Conservation (phyloP, 2,797 vertebrate species). For the Clarias fuscus region DNA sequence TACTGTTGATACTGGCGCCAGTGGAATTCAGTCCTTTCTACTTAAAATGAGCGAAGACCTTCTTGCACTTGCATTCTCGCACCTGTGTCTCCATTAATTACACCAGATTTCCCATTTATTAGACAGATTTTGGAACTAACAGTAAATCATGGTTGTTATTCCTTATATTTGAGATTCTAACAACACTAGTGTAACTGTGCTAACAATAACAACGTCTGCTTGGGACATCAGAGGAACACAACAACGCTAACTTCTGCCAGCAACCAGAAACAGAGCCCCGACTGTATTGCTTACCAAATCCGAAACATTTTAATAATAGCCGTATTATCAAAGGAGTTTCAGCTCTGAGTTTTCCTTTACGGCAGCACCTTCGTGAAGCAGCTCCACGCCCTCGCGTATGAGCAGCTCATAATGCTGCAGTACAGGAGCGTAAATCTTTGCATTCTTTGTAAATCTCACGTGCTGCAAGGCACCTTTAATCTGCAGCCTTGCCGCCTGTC, state of each 20-base stretch:
- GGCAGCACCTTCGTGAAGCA: background rate
- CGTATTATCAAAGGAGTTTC: background rate
- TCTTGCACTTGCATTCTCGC: too few relatives aligned
- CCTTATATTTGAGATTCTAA: background rate
- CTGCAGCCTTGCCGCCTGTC: slow-evolving; percentile 24
- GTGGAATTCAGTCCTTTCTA: too few relatives aligned
- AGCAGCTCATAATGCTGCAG: background rate
- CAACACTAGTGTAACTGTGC: background rate
- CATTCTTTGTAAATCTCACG: background rate
- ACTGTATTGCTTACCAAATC: background rate
- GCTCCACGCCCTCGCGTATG: background rate
- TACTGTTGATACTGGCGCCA: too few relatives aligned
- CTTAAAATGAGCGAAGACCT: too few relatives aligned
- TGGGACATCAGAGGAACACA: background rate
- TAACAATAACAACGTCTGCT: background rate
- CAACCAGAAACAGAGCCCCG: too few relatives aligned
- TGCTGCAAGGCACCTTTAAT: slow-evolving; percentile 29
- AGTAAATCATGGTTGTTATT: too few relatives aligned
- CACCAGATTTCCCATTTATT: too few relatives aligned
- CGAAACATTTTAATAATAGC: background rate
- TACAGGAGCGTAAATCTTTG: slow-evolving; percentile 25
- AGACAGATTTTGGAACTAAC: too few relatives aligned
- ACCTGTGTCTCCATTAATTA: too few relatives aligned
- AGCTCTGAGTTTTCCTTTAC: background rate
- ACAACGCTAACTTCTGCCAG: background rate